Evolutionary conservation across 2,797 vertebrate genomes (phyloP).

Genomic region (Dermochelys coriacea): DNA sequence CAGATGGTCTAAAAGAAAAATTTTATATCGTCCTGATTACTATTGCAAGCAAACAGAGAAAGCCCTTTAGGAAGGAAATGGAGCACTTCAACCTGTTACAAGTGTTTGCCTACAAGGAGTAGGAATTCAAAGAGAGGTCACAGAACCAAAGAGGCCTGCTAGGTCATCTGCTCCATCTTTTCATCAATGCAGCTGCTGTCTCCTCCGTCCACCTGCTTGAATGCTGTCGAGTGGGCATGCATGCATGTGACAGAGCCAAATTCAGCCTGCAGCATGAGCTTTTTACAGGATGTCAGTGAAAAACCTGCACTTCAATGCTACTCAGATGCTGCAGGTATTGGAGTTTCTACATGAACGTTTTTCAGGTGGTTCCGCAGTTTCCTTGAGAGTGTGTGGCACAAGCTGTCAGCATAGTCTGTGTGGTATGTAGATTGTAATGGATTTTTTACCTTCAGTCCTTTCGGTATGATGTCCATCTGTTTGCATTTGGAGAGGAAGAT

Average conservation of each 20-base stretch:
- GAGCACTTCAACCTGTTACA: conserved; percentile 61
- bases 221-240: not conserved
- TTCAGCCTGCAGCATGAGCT: not conserved
- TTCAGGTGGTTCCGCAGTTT: too few species aligned
- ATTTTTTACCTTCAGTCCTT: too few species aligned
- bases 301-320: not conserved
- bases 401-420: too few species aligned
- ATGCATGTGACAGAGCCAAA: not conserved
- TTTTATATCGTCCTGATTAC: conserved; percentile 68
- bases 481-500: too few species aligned
- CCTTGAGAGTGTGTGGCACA: too few species aligned
- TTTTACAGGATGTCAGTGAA: not conserved
- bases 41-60: conserved; percentile 4
- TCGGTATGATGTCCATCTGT: too few species aligned
- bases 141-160: not conserved
- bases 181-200: not conserved
- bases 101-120: conserved; percentile 30
- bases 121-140: not conserved
- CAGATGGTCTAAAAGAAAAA: conserved; percentile 75
- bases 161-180: not conserved
- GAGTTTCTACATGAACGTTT: not conserved
- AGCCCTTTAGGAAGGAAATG: conserved; percentile 63
- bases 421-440: too few species aligned
- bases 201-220: not conserved
- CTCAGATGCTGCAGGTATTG: not conserved